These are phyloP conservation scores for Mystacornis crossleyi DNA, from an alignment of 2,113 vertebrate genomes.

Conservation along the genomic window DNA sequence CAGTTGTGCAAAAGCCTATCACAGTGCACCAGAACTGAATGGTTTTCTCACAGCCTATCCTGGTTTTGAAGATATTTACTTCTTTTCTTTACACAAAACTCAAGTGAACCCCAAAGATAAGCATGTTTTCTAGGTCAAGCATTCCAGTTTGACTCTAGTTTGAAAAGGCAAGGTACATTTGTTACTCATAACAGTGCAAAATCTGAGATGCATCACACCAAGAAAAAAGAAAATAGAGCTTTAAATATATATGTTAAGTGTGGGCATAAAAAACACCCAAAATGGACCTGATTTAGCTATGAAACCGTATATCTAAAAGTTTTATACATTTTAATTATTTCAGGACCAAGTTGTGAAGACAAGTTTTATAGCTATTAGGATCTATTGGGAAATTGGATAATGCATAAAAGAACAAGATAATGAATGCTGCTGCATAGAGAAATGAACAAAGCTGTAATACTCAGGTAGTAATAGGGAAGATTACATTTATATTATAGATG, in stretches of 20 bases:
- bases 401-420: slow-evolving; percentile 24
- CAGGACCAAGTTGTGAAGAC: neutral
- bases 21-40: neutral
- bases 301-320: neutral
- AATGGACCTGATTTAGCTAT: neutral
- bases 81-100: neutral
- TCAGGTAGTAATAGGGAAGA: neutral
- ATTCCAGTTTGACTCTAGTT: neutral
- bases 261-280: neutral
- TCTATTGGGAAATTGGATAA: slow-evolving; percentile 47
- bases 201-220: neutral
- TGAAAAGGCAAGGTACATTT: neutral
- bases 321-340: slow-evolving; percentile 36
- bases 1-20: accelerated
- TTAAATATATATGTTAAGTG: slow-evolving; percentile 10
- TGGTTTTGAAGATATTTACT: neutral
- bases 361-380: slow-evolving; percentile 8
- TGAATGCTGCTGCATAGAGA: neutral
- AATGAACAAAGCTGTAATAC: neutral
- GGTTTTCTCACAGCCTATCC: neutral
- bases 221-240: neutral
- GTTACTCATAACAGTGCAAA: neutral
- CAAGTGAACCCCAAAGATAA: neutral
- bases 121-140: neutral
- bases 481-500: neutral